Base-by-base conservation (phyloP, 2,113 vertebrate genomes). In the Mustela nigripes region DNA sequence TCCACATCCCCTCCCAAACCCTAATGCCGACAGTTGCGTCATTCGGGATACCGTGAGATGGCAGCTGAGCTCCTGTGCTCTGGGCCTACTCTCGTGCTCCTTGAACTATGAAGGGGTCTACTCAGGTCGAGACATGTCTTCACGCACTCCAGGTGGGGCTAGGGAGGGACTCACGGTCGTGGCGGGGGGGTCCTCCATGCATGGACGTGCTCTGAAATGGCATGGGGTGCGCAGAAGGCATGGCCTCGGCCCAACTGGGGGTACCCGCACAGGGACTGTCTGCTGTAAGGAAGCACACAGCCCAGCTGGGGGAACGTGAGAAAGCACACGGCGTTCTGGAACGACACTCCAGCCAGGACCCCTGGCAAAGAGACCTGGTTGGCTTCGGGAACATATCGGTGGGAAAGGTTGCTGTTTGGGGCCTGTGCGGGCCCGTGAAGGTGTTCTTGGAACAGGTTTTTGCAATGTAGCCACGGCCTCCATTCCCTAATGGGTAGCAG, bases 221-320 rank as follows among this genome's bases (percentile, higher is more conserved):
- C 5, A 0, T 6, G 18, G 84, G 26, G 21, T 3, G 18, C 0
- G 4, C 53, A 15, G 48, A 42, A 89, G 39, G 18, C 11, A 11
- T 1, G 11, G 24, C 65, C 28, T 53, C 5, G 5, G 62, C 78
- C 60, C 7, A 0, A 42, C 53, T 26, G 24, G 62, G 71, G 73
- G 5, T 2, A 3, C 63, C 50, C 1, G 4, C 0, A 0, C 39
- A 1, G 22, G 93, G 22, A 33, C 26, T 31, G 2, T 19, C 67
- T 83, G 74, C 53, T 56, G 28, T 22, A 79, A 36, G 65, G 31
- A 36, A 74, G 58, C 1, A 0, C 50, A 11, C 39, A 10, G 10
- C 26, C 63, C 28, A 31, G 4, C 0, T 24, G 60, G 53, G 31
- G 50, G 83, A 63, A 28, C 2, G 0, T 3, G 39, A 82, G 39